Percentiles rank a stretch among this genome's conserved stretches.
phyloP scores from a whole-genome alignment of 2,888 invertebrate genomes.

The Hermaeophaga mercurialis region DNA sequence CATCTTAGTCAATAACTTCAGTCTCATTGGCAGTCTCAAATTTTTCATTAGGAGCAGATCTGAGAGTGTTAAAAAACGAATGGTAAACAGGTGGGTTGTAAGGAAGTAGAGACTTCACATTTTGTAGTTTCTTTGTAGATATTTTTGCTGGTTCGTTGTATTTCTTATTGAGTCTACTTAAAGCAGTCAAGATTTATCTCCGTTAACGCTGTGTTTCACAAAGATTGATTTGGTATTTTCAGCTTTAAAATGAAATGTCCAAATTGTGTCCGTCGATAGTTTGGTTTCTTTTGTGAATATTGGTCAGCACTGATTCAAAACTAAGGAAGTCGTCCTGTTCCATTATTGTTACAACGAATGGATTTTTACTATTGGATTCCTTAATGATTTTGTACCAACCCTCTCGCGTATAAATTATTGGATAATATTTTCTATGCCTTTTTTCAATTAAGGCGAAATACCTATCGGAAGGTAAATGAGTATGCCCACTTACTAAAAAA shows the following conservation, averaged over 20 bases:
- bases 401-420: neutral
- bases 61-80: neutral
- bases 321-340: neutral
- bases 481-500: conserved; percentile 28
- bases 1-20: neutral
- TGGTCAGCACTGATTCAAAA: neutral
- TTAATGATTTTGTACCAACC: neutral
- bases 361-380: neutral
- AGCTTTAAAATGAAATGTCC: neutral
- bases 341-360: neutral
- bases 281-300: neutral
- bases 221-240: neutral
- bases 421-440: neutral
- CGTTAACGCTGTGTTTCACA: neutral
- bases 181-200: neutral
- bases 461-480: conserved; percentile 27
- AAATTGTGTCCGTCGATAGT: neutral
- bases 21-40: neutral
- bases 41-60: neutral
- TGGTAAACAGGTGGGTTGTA: neutral
- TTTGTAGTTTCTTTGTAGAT: neutral
- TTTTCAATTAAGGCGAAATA: neutral
- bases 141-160: neutral
- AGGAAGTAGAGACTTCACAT: neutral
- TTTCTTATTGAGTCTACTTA: no score